Percentiles rank a stretch among this genome's conserved stretches.
These are phyloP conservation scores for Alloscopus bannaensis DNA, from an alignment of 2,888 invertebrate genomes.

Conservation along the genomic window DNA sequence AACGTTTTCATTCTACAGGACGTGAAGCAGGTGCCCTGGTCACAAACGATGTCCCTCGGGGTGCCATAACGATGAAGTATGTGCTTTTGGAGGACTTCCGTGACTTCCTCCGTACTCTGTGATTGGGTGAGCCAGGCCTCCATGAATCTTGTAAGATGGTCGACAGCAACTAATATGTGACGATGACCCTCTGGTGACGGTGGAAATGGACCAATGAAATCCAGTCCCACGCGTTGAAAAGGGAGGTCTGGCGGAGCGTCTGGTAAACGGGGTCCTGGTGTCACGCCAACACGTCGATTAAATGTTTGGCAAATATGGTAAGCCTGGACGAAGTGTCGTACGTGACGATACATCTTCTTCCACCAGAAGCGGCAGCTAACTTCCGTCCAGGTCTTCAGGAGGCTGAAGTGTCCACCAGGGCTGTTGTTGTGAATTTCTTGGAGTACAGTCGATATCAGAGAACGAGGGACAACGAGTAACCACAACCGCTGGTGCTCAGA, in stretches of 20 bases:
- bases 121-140: constrained; percentile 41
- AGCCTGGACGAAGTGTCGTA: constrained; percentile 46
- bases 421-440: constrained; percentile 53
- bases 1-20: not conserved
- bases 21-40: not conserved
- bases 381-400: constrained; percentile 49
- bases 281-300: constrained; percentile 35
- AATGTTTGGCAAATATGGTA: constrained; percentile 64
- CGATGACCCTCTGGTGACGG: constrained; percentile 35
- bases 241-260: constrained; percentile 50
- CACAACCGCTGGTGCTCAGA: not conserved
- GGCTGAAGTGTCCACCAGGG: constrained; percentile 54
- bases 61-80: not conserved
- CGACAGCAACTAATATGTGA: constrained; percentile 67
- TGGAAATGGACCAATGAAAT: constrained; percentile 69
- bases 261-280: constrained; percentile 25
- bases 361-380: constrained; percentile 63
- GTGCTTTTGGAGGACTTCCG: not conserved
- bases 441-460: constrained; percentile 7
- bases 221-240: constrained; percentile 70
- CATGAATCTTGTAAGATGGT: constrained; percentile 69
- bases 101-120: not conserved
- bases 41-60: not conserved
- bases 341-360: constrained; percentile 53
- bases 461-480: constrained; percentile 29